Conservation (phyloP, 2,888 invertebrate genomes). For the Phaedon cochleariae region DNA sequence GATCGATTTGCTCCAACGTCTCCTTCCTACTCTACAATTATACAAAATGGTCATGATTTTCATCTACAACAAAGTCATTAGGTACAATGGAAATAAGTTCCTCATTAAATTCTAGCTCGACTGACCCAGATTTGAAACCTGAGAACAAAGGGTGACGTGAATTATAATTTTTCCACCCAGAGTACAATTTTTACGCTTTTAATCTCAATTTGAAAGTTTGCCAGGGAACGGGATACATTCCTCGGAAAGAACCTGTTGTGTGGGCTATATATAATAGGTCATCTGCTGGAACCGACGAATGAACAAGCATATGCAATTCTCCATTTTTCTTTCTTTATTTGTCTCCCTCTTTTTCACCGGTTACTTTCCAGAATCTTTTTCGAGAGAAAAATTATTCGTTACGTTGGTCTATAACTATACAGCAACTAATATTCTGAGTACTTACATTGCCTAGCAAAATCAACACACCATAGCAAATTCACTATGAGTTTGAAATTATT, state of each 20-base stretch:
- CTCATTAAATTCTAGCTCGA: neutral
- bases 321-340: slow-evolving; percentile 4
- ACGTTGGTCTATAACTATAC: neutral
- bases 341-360: slow-evolving; percentile 3
- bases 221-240: slow-evolving; percentile 19
- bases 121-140: neutral
- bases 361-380: neutral
- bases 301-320: slow-evolving; percentile 8
- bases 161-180: neutral
- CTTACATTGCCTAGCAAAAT: too few relatives aligned
- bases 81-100: neutral
- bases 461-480: too few relatives aligned
- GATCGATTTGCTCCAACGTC: too few relatives aligned
- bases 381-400: neutral
- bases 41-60: neutral
- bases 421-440: too few relatives aligned
- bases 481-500: too few relatives aligned
- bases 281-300: slow-evolving; percentile 12
- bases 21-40: too few relatives aligned
- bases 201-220: slow-evolving; percentile 22
- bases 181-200: neutral
- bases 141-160: neutral
- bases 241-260: slow-evolving; percentile 37
- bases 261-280: slow-evolving; percentile 40
- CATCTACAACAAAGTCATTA: neutral